Conservation (phyloP, 2,797 vertebrate species). For the Trachurus trachurus region DNA sequence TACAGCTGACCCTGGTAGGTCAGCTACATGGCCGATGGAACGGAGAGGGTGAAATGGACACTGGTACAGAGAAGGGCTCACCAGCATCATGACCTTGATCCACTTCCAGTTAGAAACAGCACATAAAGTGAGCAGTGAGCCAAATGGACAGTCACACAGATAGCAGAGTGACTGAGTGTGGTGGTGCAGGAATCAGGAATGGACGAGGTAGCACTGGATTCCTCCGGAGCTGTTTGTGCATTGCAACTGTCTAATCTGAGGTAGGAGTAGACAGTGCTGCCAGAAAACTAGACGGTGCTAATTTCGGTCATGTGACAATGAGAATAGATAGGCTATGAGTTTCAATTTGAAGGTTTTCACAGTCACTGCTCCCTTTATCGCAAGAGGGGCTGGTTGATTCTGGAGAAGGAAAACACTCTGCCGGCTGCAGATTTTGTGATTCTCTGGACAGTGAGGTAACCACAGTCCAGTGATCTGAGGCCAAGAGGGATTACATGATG, state of each 20-base stretch:
- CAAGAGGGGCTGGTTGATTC: conserved; percentile 17
- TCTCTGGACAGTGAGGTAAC: conserved; percentile 37
- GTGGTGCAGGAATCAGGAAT: conserved; percentile 31
- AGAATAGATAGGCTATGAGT: conserved; percentile 60
- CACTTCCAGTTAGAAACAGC: conserved; percentile 18
- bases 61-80: conserved; percentile 7
- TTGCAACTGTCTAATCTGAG: conserved; percentile 13
- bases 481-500: conserved; percentile 50
- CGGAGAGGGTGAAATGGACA: neutral
- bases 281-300: conserved; percentile 24
- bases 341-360: conserved; percentile 70
- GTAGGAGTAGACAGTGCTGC: conserved; percentile 22
- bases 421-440: conserved; percentile 42
- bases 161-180: conserved; percentile 32
- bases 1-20: neutral
- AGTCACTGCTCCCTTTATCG: conserved; percentile 64
- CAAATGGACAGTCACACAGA: conserved; percentile 37
- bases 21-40: neutral
- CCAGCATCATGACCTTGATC: conserved; percentile 36
- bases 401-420: conserved; percentile 39
- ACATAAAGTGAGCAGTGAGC: conserved; percentile 2
- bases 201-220: conserved; percentile 4
- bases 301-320: conserved; percentile 59
- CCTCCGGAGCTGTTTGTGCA: conserved; percentile 35
- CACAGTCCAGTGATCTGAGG: conserved; percentile 34